phyloP scores from a whole-genome alignment of 2,113 vertebrate species.

The Heterochromis multidens region DNA sequence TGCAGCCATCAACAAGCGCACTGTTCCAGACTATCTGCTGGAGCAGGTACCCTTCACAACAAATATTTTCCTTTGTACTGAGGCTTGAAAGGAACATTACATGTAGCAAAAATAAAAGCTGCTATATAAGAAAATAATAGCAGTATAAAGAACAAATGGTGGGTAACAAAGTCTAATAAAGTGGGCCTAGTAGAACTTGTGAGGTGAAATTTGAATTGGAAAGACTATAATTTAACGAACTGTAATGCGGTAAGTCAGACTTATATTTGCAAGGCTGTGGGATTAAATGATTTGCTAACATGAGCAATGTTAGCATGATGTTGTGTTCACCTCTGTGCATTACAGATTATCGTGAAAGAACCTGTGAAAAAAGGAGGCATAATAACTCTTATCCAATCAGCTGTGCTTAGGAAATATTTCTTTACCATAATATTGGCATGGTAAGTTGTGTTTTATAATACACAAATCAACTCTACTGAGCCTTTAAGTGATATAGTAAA shows the following conservation, averaged over 20 bases:
- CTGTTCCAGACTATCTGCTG: conserved; percentile 66
- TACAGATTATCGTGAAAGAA: conserved; percentile 59
- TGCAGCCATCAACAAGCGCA: conserved; percentile 71
- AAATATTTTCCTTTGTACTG: not conserved
- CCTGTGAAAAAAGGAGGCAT: conserved; percentile 47
- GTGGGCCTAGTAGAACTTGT: not conserved
- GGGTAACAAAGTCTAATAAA: not conserved
- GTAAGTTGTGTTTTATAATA: conserved; percentile 39
- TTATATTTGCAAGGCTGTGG: not conserved
- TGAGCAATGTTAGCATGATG: conserved; percentile 5
- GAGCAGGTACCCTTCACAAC: conserved; percentile 66
- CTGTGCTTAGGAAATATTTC: conserved; percentile 70
- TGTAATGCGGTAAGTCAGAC: not conserved
- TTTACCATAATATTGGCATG: conserved; percentile 59
- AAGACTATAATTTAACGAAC: not conserved
- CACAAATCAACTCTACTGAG: not conserved
- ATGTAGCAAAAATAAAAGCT: not conserved
- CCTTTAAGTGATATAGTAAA: not conserved
- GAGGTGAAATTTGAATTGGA: not conserved
- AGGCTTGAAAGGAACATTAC: not conserved
- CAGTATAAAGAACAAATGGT: not conserved
- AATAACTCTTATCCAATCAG: conserved; percentile 54
- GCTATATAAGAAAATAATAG: not conserved
- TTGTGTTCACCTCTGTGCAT: conserved; percentile 19
- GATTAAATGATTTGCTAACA: not conserved